These are phyloP conservation scores for Epicauta chinensis DNA, from an alignment of 1,140 invertebrate species.

Conservation along the genomic window DNA sequence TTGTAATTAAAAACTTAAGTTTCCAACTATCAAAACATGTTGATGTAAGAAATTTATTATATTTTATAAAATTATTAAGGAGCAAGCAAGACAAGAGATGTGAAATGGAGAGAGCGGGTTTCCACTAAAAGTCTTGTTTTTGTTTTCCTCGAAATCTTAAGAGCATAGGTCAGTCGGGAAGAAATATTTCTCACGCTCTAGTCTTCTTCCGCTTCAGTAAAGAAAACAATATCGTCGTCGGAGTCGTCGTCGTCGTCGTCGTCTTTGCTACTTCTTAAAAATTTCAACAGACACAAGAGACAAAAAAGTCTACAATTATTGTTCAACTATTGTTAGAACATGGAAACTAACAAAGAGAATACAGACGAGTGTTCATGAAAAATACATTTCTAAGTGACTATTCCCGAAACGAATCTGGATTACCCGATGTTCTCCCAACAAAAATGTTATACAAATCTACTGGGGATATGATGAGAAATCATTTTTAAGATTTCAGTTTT, in stretches of 20 bases:
- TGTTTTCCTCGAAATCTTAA: conserved; percentile 9
- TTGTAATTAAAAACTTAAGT: conserved; percentile 37
- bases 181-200: conserved; percentile 5
- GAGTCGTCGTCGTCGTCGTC: neutral
- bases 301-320: too few species aligned
- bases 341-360: too few species aligned
- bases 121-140: conserved; percentile 3
- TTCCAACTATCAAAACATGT: conserved; percentile 19
- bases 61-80: neutral
- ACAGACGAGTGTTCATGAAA: too few species aligned
- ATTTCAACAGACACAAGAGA: too few species aligned
- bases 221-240: neutral
- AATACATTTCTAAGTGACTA: too few species aligned
- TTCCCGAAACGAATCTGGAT: too few species aligned
- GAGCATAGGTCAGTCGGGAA: conserved; percentile 4
- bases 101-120: too few species aligned
- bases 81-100: neutral
- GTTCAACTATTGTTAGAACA: too few species aligned
- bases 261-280: neutral
- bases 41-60: conserved; percentile 1
- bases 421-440: too few species aligned
- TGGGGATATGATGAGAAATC: too few species aligned
- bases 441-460: too few species aligned
- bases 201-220: neutral
- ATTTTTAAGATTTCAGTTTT: too few species aligned